Conservation (phyloP, 53 echinoderm and acorn worm genomes). For the Luidia sarsii region DNA sequence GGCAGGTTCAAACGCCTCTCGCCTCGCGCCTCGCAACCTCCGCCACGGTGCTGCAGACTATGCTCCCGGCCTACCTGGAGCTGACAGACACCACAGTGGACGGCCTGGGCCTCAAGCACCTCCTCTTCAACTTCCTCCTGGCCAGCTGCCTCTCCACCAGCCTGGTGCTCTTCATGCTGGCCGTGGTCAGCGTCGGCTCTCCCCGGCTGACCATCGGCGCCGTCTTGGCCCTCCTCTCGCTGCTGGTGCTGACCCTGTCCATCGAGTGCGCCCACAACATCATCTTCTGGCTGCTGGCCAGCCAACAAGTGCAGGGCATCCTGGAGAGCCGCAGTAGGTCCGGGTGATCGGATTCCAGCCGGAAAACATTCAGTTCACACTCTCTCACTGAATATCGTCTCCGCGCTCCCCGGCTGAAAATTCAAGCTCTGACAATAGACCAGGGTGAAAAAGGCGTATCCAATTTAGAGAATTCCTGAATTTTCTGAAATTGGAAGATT, state of each 20-base stretch:
- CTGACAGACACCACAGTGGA: slow-evolving; percentile 89
- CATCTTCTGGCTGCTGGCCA: slow-evolving; percentile 89
- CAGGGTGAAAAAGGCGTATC: no score
- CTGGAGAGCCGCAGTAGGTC: slow-evolving; percentile 31
- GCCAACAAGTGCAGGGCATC: slow-evolving; percentile 61
- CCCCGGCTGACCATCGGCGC: slow-evolving; percentile 89
- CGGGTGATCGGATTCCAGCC: no score
- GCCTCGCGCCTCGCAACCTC: no score
- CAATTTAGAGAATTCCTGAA: no score
- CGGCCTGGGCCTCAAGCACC: slow-evolving; percentile 76
- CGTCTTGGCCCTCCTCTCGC: slow-evolving; percentile 76
- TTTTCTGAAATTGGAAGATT: no score
- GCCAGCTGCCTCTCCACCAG: slow-evolving; percentile 82
- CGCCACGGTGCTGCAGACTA: no score
- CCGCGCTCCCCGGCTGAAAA: no score
- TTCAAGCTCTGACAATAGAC: no score
- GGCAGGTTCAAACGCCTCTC: no score
- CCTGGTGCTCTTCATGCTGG: slow-evolving; percentile 77
- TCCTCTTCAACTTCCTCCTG: slow-evolving; percentile 89
- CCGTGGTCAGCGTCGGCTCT: slow-evolving; percentile 77
- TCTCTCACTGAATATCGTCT: no score
- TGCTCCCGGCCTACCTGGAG: slow-evolving; percentile 76
- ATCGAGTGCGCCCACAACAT: slow-evolving; percentile 99
- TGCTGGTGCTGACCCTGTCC: slow-evolving; percentile 85
- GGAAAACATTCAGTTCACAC: no score